These are phyloP conservation scores for Sebastes trivittatus DNA, from an alignment of 2,797 vertebrate species.

Conservation along the genomic window DNA sequence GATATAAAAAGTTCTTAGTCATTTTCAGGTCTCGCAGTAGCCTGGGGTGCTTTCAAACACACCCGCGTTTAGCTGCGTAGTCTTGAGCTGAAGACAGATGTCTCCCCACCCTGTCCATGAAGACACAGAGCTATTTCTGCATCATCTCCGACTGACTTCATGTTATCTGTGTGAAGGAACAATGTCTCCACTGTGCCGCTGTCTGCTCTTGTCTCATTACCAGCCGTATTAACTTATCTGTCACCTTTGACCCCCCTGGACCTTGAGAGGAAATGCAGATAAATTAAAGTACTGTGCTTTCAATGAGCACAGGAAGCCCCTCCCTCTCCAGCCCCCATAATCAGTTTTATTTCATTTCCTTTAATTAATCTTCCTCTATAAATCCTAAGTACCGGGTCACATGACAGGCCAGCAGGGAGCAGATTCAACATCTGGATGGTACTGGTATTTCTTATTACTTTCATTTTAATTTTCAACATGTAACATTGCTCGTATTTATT, in stretches of 20 bases:
- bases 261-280: slow-evolving; percentile 42
- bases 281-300: slow-evolving; percentile 38
- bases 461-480: neutral
- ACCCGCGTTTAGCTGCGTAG: neutral
- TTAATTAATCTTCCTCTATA: slow-evolving; percentile 44
- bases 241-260: slow-evolving; percentile 35
- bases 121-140: slow-evolving; percentile 6
- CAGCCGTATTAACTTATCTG: slow-evolving; percentile 65
- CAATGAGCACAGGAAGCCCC: slow-evolving; percentile 61
- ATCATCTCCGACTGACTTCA: neutral
- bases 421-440: neutral
- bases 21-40: neutral
- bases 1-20: neutral
- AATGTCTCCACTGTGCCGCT: slow-evolving; percentile 45
- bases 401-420: neutral
- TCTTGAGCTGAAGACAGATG: neutral
- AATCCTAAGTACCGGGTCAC: slow-evolving; percentile 11
- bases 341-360: slow-evolving; percentile 61
- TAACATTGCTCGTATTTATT: neutral
- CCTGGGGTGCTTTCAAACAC: neutral
- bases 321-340: slow-evolving; percentile 34
- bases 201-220: slow-evolving; percentile 35
- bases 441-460: neutral
- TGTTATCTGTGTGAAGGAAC: slow-evolving; percentile 23
- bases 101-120: neutral